Evolutionary conservation across 2,797 vertebrate genomes (phyloP), one percentile per base, ranked within the genome.

Genomic region (Taeniopygia guttata): DNA sequence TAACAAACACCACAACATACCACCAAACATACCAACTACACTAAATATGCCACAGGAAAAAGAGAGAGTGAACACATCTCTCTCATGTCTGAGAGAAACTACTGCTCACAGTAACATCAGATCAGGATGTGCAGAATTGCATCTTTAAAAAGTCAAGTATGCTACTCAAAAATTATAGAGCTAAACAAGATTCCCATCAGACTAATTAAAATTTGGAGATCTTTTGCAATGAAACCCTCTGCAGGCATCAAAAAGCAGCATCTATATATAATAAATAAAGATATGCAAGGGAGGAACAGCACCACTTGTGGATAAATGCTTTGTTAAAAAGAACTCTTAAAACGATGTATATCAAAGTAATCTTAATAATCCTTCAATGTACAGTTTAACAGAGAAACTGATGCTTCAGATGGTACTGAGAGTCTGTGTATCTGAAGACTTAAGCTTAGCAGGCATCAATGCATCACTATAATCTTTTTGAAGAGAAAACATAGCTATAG

Each of bases 191-290:
- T 76, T 95, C 92, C 52, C 78, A 77, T 45, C 80, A 83, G 43
- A 36, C 90, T 90, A 96, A 93, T 76, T 87, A 95, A 96, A 92
- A 74, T 67, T 42, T 92, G 36, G 49, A 64, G 76, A 94, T 54
- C 42, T 26, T 36, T 74, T 85, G 17, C 54, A 94, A 72, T 63
- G 9, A 91, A 70, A 85, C n/a, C 36, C 93, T 95, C 85, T 80
- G 67, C 46, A 68, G 84, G 25, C 34, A 93, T 72, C 72, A 90
- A 90, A 90, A 92, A 77, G 46, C 23, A 83, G 13, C 38, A 68
- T 77, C 82, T 75, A 18, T 89, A 58, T 14, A 68, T 45, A 87
- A 77, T 20, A 82, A 76, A 62, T 40, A 51, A 83, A 79, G 36
- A 70, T 22, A 64, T 22, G 21, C 20, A 69, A 91, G 63, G 12